Conservation (phyloP, 1,140 invertebrate genomes). For the Chironomus striatipennis region DNA sequence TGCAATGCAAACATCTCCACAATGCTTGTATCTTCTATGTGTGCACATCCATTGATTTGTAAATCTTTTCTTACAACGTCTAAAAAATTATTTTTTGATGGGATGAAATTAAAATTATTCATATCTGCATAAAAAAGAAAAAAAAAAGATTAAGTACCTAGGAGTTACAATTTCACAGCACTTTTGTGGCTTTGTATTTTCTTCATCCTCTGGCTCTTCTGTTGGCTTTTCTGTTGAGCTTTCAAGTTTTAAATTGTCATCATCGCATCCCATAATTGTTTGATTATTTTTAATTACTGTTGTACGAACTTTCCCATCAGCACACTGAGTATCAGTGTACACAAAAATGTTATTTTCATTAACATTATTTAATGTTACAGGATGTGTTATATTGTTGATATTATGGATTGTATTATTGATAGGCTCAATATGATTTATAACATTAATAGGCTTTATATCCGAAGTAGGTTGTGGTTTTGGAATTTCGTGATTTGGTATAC, state of each 20-base stretch:
- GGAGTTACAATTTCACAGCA: conserved; percentile 2
- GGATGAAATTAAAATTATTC: too few relatives aligned
- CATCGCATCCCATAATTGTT: neutral
- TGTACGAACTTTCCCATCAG: neutral
- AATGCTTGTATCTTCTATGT: conserved; percentile 10
- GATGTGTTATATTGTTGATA: neutral
- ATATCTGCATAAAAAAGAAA: too few relatives aligned
- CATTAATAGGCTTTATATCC: neutral
- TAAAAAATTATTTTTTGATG: too few relatives aligned
- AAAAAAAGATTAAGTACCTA: neutral
- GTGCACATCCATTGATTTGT: conserved; percentile 5
- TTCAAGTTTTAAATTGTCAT: neutral
- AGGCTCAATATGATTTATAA: neutral
- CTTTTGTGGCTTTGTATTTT: neutral
- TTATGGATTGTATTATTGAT: conserved; percentile 5
- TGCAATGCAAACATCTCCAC: neutral
- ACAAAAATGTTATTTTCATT: conserved; percentile 15
- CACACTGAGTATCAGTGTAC: neutral
- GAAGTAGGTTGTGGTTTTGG: neutral
- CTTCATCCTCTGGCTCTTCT: neutral
- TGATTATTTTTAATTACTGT: neutral
- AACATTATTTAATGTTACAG: neutral
- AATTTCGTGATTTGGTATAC: neutral
- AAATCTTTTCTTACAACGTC: neutral
- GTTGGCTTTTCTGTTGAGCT: neutral